Evolutionary conservation across 2,113 vertebrate genomes (phyloP), one percentile per base, ranked within the genome.

Genomic region (Ivindomyrus marchei): DNA sequence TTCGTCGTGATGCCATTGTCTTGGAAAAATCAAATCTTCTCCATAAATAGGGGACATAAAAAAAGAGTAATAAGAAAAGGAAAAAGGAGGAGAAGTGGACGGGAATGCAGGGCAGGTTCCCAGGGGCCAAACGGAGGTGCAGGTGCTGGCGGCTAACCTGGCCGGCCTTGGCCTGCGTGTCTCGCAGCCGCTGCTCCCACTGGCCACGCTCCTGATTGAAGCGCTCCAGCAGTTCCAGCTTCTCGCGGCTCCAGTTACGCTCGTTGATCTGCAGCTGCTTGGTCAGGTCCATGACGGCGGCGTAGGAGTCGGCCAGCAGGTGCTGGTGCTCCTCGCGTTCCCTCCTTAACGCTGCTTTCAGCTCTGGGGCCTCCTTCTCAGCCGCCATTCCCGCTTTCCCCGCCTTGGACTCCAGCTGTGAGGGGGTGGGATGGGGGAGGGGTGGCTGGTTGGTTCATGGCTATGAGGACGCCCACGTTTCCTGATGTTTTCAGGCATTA

Each of bases 291-390:
- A 99, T 99, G 92, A 99, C 98, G 0, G 98, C 98, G 0, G 97
- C 96, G 85, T 99, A 99, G 21, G 98, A 99, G 92, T 99, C 98
- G 0, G 98, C 98, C 88, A 99, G 95, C 89, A 99, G 97, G 90
- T 98, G 98, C 91, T 99, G 98, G 94, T 99, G 98, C 91, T 99
- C 98, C 92, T 98, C 98, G 0, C 97, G 95, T 91, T 99, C 98
- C 91, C 97, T 95, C 94, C 97, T 98, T 27, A 98, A 94, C 0
- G 97, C 95, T 31, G 95, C 95, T 94, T 99, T 99, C 94, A 98
- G 97, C 94, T 99, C 98, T 0, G 97, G 94, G 85, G 96, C 95
- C 0, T 96, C 92, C 4, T 96, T 95, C 11, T 97, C 96, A 47
- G 90, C 42, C 19, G 89, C 88, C 0, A 93, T 7, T 0, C 96